Base-by-base conservation (phyloP, 2,888 invertebrate genomes). In the Drosophila pseudotakahashii region DNA sequence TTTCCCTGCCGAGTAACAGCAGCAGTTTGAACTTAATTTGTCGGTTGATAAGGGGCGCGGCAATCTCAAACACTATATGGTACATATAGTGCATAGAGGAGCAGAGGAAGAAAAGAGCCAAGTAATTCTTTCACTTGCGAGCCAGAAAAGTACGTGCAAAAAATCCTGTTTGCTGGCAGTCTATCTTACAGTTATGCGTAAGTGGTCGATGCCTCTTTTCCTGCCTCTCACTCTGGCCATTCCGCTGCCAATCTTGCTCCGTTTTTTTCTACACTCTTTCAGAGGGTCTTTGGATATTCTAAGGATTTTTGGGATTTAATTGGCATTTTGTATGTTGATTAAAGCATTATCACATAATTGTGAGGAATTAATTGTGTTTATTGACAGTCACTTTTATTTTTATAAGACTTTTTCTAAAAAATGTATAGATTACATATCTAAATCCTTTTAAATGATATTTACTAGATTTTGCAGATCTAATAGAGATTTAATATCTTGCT, bases 151-250 rank as follows among this genome's bases (percentile, higher is more conserved):
- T 64, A 63, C 64, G 64, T 66, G 64, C 64, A 47, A 71, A 48
- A 74, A 83, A 86, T 86, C 82, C 82, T 86, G 82, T 83, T 81
- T 78, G 74, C 58, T 45, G 54, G 51, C 50, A 63, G 81, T 85
- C 86, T 82, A 83, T 86, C 82, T 82, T 86, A 83, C 82, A 83
- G 82, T 83, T 83, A 83, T 83, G 82, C 82, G 82, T 83, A 86
- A 83, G 84, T 83, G 84, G 73, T 71, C 73, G 67, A 63, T 52
- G 50, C 51, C 51, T 57, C 71, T 62, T 61, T 54, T 47, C 32
- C 41, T 34, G 64, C 32, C 61, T 47, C 45, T 53, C 32, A 45
- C 52, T 64, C 47, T 34, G 16, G 13, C 53, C 60, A 19, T 57
- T 19, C 30, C 51, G 75, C 64, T 67, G 62, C 53, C 63, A 75